Evolutionary conservation across 30 jellyfish, hydroid and myxozoan genomes (phyloP), one percentile per base, ranked within the genome.

Genomic region (Hydractinia echinata): DNA sequence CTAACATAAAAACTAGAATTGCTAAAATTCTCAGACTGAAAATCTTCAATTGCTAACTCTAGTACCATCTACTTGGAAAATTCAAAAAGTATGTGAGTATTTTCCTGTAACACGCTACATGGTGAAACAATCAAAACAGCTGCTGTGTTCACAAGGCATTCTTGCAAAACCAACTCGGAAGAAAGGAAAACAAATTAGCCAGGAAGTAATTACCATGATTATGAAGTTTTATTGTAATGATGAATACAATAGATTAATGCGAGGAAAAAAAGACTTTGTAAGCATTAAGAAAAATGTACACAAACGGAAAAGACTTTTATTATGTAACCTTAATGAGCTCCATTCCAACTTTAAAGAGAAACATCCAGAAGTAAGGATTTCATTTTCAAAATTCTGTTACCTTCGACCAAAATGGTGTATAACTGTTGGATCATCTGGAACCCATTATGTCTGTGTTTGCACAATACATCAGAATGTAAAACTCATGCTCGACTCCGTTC

Each of bases 391-490:
- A 54, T 89, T 84, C 54, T 76, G 89, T 76, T 13, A 87, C 20
- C 79, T 89, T 76, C 73, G 91, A 15, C 87, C 96, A 66, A 84
- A 84, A 74, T 84, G 95, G 95, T 84, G 93, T 69, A 83, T 85
- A 10, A 54, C 77, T 16, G 97, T 77, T 61, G 92, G 92, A 30
- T 77, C 83, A 21, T 16, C 83, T 13, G 92, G 95, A 13, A 72
- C 91, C 21, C 92, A 89, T 53, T 89, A 95, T 18, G 95, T 89
- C 20, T 89, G 95, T 62, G 92, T 88, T n/a, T 89, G 96, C 53
- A 79, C 84, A 8, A 79, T 7, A 13, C 90, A 88, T 77, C 90
- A 83, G 58, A 88, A 88, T 76, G 79, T 61, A 5, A 61, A 58
- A 20, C 85, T 87, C 4, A 5, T 79, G 79, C 10, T 78, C 5